These are phyloP conservation scores for Philopedon plagiatum DNA, from an alignment of 2,888 invertebrate species.

Conservation along the genomic window DNA sequence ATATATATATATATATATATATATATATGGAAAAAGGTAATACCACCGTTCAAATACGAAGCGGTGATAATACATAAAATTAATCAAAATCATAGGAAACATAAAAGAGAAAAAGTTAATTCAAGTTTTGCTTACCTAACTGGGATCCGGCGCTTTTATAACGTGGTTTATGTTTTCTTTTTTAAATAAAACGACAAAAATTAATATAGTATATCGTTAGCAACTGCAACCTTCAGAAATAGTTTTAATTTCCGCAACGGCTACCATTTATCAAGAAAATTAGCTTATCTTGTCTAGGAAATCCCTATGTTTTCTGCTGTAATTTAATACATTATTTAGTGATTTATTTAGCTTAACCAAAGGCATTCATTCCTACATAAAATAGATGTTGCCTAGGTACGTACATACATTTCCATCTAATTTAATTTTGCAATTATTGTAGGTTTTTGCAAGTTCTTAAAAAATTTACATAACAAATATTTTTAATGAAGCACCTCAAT, in stretches of 20 bases:
- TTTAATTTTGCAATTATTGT: too few relatives aligned
- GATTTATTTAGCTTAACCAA: slow-evolving; percentile 6
- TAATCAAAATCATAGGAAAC: background rate
- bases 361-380: background rate
- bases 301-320: background rate
- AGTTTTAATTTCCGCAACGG: background rate
- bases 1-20: too few relatives aligned
- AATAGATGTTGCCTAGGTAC: background rate
- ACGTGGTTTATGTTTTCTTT: background rate
- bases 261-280: background rate
- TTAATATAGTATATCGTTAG: background rate
- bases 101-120: background rate
- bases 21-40: background rate
- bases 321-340: background rate
- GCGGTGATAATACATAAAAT: background rate
- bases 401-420: too few relatives aligned
- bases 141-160: background rate
- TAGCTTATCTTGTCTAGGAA: background rate
- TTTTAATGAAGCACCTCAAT: background rate
- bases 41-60: too few relatives aligned
- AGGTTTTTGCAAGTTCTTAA: too few relatives aligned
- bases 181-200: background rate
- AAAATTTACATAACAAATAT: background rate
- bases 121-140: background rate
- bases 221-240: background rate